A percentile compares a stretch with the other conserved stretches of the same genome.
Evolutionary conservation across 2,113 vertebrate genomes (phyloP).

Genomic region (Serilophus lunatus): DNA sequence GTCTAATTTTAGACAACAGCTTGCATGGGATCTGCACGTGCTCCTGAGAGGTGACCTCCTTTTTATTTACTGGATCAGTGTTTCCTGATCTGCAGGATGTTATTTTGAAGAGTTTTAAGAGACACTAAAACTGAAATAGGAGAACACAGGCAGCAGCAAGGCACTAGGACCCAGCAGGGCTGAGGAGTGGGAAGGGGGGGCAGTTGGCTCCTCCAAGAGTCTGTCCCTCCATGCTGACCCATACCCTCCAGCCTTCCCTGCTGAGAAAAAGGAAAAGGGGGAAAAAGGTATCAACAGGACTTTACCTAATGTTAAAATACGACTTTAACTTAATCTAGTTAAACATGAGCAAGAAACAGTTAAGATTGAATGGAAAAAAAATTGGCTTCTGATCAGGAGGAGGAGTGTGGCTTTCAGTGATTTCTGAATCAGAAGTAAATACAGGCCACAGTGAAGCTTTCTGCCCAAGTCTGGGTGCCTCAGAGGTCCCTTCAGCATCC

Average conservation of each 20-base stretch:
- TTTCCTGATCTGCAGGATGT: background rate
- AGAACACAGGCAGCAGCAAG: accelerated
- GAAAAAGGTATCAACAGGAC: background rate
- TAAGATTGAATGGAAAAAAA: background rate
- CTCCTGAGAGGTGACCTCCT: background rate
- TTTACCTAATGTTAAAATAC: background rate
- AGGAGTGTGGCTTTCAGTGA: background rate
- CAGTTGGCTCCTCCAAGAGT: background rate
- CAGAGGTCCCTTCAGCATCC: background rate
- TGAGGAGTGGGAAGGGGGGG: accelerated
- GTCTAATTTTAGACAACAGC: background rate
- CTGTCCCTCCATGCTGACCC: background rate
- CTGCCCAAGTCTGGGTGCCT: background rate
- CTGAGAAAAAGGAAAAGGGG: accelerated
- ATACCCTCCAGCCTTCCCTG: background rate
- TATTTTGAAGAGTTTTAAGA: background rate
- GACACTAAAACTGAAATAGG: background rate
- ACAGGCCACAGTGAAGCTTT: accelerated
- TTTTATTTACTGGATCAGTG: background rate
- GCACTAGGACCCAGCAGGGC: background rate
- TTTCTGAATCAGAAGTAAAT: background rate
- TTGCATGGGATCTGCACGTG: background rate
- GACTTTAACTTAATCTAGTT: background rate
- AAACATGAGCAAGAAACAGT: background rate
- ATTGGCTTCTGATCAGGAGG: background rate